These are phyloP conservation scores for Linurgus olivaceus DNA, from an alignment of 2,797 vertebrate species.

Conservation along the genomic window DNA sequence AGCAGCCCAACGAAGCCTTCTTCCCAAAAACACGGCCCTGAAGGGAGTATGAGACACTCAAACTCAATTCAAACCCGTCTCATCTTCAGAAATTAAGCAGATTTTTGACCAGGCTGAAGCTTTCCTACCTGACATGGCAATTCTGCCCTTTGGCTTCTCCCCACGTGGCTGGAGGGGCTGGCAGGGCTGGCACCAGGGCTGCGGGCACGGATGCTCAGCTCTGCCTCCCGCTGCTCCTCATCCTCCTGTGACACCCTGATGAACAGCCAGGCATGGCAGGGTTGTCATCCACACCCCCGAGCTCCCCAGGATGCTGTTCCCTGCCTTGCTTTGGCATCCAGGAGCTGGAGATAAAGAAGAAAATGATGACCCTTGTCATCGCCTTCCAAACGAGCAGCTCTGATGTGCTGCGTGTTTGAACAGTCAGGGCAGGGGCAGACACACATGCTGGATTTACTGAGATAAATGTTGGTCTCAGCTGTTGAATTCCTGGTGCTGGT, in stretches of 20 bases:
- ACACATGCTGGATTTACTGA: neutral
- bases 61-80: neutral
- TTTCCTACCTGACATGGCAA: neutral
- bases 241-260: neutral
- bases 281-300: accelerated
- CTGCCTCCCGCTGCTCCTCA: neutral
- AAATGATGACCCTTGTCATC: neutral
- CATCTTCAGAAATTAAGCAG: neutral
- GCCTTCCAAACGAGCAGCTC: neutral
- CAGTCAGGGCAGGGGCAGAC: neutral
- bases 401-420: neutral
- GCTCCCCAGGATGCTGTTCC: neutral
- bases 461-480: neutral
- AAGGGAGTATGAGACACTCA: neutral
- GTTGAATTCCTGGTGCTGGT: neutral
- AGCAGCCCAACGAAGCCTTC: neutral
- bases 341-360: neutral
- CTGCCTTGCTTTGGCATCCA: neutral
- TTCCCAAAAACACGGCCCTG: neutral
- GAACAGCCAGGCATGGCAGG: accelerated
- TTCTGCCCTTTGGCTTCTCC: neutral
- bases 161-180: neutral
- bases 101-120: neutral
- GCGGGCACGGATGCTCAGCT: neutral
- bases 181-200: neutral